Evolutionary conservation across 53 echinoderm and acorn worm species (phyloP).

Genomic region (Antedon mediterranea): DNA sequence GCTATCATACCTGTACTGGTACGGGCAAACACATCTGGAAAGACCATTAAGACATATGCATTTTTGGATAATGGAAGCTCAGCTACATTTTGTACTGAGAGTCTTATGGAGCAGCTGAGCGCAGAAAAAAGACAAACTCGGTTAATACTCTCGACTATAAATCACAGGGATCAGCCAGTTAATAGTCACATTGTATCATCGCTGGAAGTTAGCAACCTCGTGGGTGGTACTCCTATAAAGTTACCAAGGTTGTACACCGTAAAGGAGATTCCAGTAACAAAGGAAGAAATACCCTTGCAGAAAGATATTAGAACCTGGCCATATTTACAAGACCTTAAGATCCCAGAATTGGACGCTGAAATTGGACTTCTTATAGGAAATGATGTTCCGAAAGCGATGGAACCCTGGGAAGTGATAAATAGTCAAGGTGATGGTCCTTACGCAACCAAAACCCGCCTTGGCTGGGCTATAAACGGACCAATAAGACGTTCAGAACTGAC

Average conservation of each 20-base stretch:
- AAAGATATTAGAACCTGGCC: constrained; percentile 6
- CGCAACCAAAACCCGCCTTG: constrained; percentile 17
- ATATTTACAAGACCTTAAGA: constrained; percentile 18
- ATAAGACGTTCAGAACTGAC: no score
- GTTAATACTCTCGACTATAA: constrained; percentile 16
- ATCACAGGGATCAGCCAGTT: constrained; percentile 8
- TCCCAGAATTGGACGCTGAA: constrained; percentile 14
- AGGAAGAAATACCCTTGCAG: constrained; percentile 13
- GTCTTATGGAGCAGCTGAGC: constrained; percentile 14
- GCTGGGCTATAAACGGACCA: no score
- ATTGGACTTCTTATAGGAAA: constrained; percentile 29
- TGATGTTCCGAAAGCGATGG: constrained; percentile 26
- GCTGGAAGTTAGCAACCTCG: constrained; percentile 19
- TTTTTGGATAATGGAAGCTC: constrained; percentile 44
- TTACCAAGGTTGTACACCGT: constrained; percentile 19
- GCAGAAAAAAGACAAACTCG: constrained; percentile 1
- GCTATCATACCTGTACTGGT: constrained; percentile 23
- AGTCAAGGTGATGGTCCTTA: constrained; percentile 29
- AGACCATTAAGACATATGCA: constrained; percentile 33
- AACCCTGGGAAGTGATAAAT: constrained; percentile 37
- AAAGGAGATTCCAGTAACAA: constrained; percentile 8
- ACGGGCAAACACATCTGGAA: constrained; percentile 1
- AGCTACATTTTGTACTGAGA: constrained; percentile 25
- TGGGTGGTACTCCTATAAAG: background rate
- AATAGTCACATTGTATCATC: background rate